A percentile compares a stretch with the other conserved stretches of the same genome.
Conservation (phyloP, 2,888 invertebrate species). For the Himalopsyche kuldschensis region DNA sequence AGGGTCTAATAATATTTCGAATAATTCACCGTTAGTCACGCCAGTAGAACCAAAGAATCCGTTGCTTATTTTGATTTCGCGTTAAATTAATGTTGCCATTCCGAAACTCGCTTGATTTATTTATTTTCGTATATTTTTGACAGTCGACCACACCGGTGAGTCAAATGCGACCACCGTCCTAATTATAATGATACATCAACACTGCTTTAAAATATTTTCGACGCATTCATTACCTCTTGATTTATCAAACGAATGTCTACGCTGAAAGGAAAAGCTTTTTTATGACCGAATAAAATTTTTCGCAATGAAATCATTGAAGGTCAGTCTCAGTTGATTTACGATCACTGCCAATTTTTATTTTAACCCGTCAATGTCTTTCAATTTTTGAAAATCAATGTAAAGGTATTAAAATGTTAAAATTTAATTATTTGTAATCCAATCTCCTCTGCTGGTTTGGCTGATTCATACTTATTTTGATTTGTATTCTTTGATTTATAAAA, state of each 20-base stretch:
- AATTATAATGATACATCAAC: not conserved
- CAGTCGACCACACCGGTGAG: not conserved
- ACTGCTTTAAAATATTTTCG: not conserved
- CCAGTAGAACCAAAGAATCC: too few relatives aligned
- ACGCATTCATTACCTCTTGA: not conserved
- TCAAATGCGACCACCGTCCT: not conserved
- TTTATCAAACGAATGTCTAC: not conserved
- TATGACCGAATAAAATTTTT: not conserved
- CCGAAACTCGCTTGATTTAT: not conserved
- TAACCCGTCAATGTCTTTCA: not conserved
- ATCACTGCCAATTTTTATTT: not conserved
- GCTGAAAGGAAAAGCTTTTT: not conserved
- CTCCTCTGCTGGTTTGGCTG: too few relatives aligned
- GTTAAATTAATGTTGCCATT: not conserved
- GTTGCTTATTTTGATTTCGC: not conserved
- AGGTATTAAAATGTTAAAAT: too few relatives aligned
- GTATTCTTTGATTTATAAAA: too few relatives aligned
- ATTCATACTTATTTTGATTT: too few relatives aligned
- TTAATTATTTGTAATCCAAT: too few relatives aligned
- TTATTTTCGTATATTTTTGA: not conserved
- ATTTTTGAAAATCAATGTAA: too few relatives aligned
- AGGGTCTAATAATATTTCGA: too few relatives aligned
- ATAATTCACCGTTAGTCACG: too few relatives aligned
- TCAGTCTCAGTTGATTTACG: not conserved
- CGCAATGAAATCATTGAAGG: not conserved